Base-by-base conservation (phyloP, 2,888 invertebrate genomes). In the Arrhopalites spinosus region DNA sequence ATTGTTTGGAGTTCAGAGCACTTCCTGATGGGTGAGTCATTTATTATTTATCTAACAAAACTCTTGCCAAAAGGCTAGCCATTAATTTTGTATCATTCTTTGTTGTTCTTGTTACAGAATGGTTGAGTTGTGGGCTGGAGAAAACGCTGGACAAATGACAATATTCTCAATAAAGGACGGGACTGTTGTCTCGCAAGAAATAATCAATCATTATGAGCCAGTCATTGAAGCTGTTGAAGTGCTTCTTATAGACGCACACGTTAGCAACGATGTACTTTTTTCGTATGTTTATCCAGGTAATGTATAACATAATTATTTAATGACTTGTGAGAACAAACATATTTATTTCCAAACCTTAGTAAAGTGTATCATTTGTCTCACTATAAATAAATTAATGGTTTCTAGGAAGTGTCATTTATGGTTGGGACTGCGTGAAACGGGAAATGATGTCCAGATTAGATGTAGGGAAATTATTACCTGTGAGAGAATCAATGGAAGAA, bases 401-500 rank as follows among this genome's bases (percentile, higher is more conserved):
- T n/a, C n/a, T 85, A 90, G 92, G 96, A 0, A 94, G 93, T 84
- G 90, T 92, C 80, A 92, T 97, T 17, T 95, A 93, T 86, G 93
- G 93, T 84, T 97, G 95, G 95, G 91, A 92, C 83, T 89, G 90
- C 0, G 86, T 87, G 1, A 88, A 88, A 0, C 90, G 91, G 78
- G 87, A 87, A 73, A 91, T 93, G 79, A 87, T 91, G 2, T 92
- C 92, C 80, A 91, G 92, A 82, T 87, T 98, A 74, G 97, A 98
- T 86, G 94, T 96, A 87, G 94, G 93, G 61, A 96, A 95, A 86
- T 88, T 96, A 83, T 92, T 93, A 80, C 96, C 96, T 94, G 85
- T 95, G 94, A 17, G 96, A 96, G 86, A 95, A 94, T 83, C 87
- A 96, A 72, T 93, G 94, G 86, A 94, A 95, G 95, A 95, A 83